These are phyloP conservation scores for Bucorvus abyssinicus DNA, from an alignment of 2,797 vertebrate genomes.

Conservation along the genomic window DNA sequence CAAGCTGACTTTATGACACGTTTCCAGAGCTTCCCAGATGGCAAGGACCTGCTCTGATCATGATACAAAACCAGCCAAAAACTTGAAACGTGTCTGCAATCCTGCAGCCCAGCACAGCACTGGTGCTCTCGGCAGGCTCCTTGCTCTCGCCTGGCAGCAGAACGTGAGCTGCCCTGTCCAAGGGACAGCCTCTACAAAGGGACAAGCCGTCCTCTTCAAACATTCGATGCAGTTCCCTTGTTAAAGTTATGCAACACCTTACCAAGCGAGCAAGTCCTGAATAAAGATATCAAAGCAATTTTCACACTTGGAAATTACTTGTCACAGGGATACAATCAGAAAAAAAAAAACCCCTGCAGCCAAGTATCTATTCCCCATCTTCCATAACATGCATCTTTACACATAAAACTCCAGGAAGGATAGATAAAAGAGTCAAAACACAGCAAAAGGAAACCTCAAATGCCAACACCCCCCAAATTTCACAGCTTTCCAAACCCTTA, in stretches of 20 bases:
- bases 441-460: not conserved
- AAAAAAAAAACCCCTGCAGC: not conserved
- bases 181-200: accelerated
- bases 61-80: not conserved
- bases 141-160: accelerated
- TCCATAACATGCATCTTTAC: not conserved
- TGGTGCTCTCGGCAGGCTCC: not conserved
- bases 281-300: conserved; percentile 16
- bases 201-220: not conserved
- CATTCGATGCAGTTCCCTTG: accelerated
- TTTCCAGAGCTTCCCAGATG: not conserved
- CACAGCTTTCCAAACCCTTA: not conserved
- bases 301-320: conserved; percentile 33
- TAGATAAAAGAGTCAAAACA: not conserved
- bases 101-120: accelerated
- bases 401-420: not conserved
- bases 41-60: not conserved
- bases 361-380: not conserved
- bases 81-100: accelerated
- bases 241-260: not conserved
- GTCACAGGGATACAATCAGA: not conserved
- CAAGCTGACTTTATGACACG: not conserved
- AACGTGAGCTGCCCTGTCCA: not conserved
- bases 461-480: not conserved
- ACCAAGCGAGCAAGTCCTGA: not conserved